A percentile compares a stretch with the other conserved stretches of the same genome.
Conservation (phyloP, 1,140 invertebrate species). For the Frieseomelitta varia region DNA sequence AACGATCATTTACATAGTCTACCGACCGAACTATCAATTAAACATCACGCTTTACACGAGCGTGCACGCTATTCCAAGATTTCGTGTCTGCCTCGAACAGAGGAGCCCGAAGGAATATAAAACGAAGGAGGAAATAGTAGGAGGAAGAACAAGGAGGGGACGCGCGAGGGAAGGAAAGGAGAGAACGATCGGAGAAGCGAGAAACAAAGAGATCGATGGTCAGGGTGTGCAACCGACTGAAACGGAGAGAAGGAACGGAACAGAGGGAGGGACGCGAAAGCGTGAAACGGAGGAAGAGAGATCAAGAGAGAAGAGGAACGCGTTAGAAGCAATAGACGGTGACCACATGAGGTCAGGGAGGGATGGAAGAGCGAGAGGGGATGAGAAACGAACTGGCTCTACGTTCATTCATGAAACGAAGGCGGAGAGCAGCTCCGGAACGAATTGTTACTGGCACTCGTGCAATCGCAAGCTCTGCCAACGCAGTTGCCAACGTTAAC, state of each 20-base stretch:
- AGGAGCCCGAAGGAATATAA: not conserved
- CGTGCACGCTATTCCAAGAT: not conserved
- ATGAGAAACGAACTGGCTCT: slow-evolving; percentile 48
- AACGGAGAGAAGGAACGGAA: slow-evolving; percentile 23
- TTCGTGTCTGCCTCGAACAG: not conserved
- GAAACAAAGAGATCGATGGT: not conserved
- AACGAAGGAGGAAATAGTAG: not conserved
- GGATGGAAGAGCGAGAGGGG: not conserved
- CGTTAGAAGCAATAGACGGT: slow-evolving; percentile 44
- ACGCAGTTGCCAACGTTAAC: slow-evolving; percentile 55
- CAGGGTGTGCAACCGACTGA: not conserved
- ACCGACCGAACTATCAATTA: not conserved
- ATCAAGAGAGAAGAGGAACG: slow-evolving; percentile 17
- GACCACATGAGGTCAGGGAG: slow-evolving; percentile 27
- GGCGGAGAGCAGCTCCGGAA: slow-evolving; percentile 58
- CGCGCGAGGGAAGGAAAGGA: not conserved
- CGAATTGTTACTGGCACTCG: slow-evolving; percentile 66
- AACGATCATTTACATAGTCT: slow-evolving; percentile 5
- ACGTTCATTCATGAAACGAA: slow-evolving; percentile 74
- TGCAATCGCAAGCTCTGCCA: slow-evolving; percentile 60
- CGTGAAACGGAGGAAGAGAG: slow-evolving; percentile 22
- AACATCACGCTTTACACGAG: slow-evolving; percentile 18
- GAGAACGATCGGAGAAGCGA: not conserved
- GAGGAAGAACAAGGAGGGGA: slow-evolving; percentile 7
- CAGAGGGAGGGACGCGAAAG: not conserved